Evolutionary conservation across 2,113 vertebrate species (phyloP).

Genomic region (Oostethus manadensis): DNA sequence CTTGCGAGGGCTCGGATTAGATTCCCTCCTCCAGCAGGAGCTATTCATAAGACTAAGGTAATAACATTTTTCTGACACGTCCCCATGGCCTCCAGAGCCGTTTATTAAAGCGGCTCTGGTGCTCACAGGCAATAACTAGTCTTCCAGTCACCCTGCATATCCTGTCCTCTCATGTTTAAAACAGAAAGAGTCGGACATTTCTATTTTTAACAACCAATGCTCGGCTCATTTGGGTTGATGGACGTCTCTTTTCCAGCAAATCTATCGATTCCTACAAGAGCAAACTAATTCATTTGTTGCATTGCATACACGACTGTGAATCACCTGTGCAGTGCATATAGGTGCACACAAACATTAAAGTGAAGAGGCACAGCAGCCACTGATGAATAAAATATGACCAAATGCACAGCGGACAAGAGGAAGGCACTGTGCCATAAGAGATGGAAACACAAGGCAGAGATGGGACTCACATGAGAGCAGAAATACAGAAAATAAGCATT

Average conservation of each 20-base stretch:
- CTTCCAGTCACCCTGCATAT: slow-evolving; percentile 41
- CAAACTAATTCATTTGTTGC: too few species aligned
- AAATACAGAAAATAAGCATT: too few species aligned
- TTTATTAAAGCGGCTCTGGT: slow-evolving; percentile 61
- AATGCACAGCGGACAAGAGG: too few species aligned
- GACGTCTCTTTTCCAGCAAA: neutral
- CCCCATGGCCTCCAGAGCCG: slow-evolving; percentile 46
- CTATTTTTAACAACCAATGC: neutral
- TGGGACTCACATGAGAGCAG: too few species aligned
- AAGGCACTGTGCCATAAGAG: too few species aligned
- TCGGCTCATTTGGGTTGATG: neutral
- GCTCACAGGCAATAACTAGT: slow-evolving; percentile 54
- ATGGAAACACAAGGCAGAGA: too few species aligned
- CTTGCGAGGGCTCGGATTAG: slow-evolving; percentile 48
- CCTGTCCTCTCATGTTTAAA: slow-evolving; percentile 24
- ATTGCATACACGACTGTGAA: too few species aligned
- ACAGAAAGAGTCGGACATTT: slow-evolving; percentile 8
- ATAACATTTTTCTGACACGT: slow-evolving; percentile 65
- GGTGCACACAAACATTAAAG: too few species aligned
- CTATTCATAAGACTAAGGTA: slow-evolving; percentile 64
- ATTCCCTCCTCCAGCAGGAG: slow-evolving; percentile 34
- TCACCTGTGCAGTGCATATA: too few species aligned
- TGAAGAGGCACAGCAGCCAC: too few species aligned
- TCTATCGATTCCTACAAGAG: neutral
- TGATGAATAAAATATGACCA: too few species aligned